Percentiles rank a stretch among this genome's conserved stretches.
Evolutionary conservation across 2,888 invertebrate genomes (phyloP).

Genomic region (Drosophila austrosaltans): DNA sequence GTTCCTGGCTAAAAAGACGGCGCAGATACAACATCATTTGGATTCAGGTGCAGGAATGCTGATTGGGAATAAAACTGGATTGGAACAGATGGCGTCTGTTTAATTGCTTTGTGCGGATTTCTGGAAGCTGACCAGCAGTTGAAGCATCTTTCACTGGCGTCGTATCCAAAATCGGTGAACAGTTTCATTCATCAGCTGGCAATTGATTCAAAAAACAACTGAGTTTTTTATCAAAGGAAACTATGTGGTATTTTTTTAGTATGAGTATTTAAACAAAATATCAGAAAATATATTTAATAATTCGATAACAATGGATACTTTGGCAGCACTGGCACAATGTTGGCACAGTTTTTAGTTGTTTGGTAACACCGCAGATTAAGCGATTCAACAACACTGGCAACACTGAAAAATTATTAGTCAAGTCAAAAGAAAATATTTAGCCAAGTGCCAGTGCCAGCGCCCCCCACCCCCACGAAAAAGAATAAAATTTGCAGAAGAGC

Average conservation of each 20-base stretch:
- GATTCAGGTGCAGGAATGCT: constrained; percentile 1
- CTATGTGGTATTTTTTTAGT: background rate
- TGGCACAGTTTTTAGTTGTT: background rate
- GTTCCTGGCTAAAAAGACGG: constrained; percentile 81
- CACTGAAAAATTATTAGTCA: constrained; percentile 11
- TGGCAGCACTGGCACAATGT: background rate
- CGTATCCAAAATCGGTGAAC: background rate
- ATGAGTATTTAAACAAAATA: background rate
- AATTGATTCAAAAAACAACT: constrained; percentile 1
- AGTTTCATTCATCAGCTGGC: constrained; percentile 38
- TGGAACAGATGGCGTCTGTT: background rate
- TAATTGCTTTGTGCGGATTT: background rate
- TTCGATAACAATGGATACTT: background rate
- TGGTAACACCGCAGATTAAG: background rate
- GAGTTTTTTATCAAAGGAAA: background rate
- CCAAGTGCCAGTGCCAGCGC: constrained; percentile 2
- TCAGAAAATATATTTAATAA: background rate
- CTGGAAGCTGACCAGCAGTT: constrained; percentile 4
- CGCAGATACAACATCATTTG: constrained; percentile 74
- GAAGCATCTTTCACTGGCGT: constrained; percentile 30
- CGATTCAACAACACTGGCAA: constrained; percentile 5
- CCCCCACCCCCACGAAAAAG: constrained; percentile 6
- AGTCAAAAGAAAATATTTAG: constrained; percentile 12
- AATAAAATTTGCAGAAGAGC: background rate
- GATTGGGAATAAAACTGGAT: background rate